Percentiles rank a stretch among this genome's conserved stretches.
Conservation (phyloP, 2,888 invertebrate species). For the Amphipyra tragopoginis region DNA sequence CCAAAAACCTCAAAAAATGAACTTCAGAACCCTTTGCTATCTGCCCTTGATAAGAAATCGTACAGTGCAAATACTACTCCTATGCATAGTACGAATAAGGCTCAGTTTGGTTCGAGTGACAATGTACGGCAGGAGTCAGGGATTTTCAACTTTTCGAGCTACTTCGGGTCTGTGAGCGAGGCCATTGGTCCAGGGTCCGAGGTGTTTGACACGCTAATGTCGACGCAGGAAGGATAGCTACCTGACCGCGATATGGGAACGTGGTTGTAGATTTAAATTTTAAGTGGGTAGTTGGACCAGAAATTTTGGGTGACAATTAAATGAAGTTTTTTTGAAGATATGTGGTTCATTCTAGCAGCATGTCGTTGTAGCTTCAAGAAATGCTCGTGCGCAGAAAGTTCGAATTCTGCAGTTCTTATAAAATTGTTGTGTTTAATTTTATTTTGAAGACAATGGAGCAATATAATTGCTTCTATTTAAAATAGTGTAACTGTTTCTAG, state of each 20-base stretch:
- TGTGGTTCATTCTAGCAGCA: no score
- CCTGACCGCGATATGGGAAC: slow-evolving; percentile 76
- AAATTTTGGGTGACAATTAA: slow-evolving; percentile 2
- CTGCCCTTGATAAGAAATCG: slow-evolving; percentile 73
- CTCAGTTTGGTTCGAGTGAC: slow-evolving; percentile 85
- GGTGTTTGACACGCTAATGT: slow-evolving; percentile 87
- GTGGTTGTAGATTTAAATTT: slow-evolving; percentile 71
- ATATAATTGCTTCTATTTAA: no score
- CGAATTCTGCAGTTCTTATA: no score
- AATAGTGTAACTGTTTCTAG: no score
- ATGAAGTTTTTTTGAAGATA: no score
- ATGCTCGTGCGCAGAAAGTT: no score
- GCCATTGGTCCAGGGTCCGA: slow-evolving; percentile 90
- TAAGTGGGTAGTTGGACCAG: slow-evolving; percentile 44
- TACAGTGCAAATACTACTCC: slow-evolving; percentile 84
- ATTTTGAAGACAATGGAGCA: no score
- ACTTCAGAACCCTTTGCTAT: slow-evolving; percentile 61
- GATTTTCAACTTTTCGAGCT: slow-evolving; percentile 91
- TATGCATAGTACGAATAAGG: slow-evolving; percentile 76
- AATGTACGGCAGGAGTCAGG: slow-evolving; percentile 81
- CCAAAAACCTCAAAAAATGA: slow-evolving; percentile 46
- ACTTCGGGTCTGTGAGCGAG: slow-evolving; percentile 88
- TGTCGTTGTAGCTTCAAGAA: no score
- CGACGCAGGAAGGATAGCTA: slow-evolving; percentile 83
- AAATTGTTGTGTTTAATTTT: no score